These are phyloP conservation scores for Aphelenchoides fujianensis DNA, from an alignment of 1,140 invertebrate species.

Conservation along the genomic window DNA sequence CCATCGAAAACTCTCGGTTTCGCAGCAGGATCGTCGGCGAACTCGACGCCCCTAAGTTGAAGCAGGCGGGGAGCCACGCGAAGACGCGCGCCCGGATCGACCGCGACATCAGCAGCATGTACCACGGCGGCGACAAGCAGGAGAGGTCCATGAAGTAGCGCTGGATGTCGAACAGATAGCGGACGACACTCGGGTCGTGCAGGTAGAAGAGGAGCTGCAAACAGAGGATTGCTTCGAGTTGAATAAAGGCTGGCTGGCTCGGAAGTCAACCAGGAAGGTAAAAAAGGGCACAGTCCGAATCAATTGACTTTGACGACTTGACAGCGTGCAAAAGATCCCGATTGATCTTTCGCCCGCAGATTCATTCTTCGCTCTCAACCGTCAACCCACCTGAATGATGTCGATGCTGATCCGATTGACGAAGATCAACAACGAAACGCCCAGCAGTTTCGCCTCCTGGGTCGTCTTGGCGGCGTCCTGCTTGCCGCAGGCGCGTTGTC, in stretches of 20 bases:
- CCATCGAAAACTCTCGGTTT: too few relatives aligned
- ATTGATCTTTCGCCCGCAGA: too few relatives aligned
- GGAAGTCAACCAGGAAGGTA: too few relatives aligned
- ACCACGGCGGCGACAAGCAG: background rate
- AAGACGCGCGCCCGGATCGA: background rate
- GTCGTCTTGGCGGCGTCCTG: background rate
- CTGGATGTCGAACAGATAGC: background rate
- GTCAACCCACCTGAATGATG: too few relatives aligned
- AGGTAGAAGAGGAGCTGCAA: background rate
- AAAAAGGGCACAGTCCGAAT: too few relatives aligned
- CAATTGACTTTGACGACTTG: too few relatives aligned
- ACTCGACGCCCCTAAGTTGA: too few relatives aligned
- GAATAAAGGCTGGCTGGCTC: too few relatives aligned
- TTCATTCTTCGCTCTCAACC: too few relatives aligned
- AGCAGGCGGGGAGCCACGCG: background rate
- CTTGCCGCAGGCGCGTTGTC: background rate
- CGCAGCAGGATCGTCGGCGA: too few relatives aligned
- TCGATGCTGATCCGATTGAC: background rate
- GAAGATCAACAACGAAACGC: background rate
- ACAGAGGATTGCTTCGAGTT: too few relatives aligned
- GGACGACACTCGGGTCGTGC: background rate
- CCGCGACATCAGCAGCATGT: background rate
- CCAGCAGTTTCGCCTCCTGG: background rate
- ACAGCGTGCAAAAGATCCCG: too few relatives aligned
- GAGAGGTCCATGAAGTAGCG: background rate